Base-by-base conservation (phyloP, 1,140 invertebrate genomes). In the Bombus vancouverensis region DNA sequence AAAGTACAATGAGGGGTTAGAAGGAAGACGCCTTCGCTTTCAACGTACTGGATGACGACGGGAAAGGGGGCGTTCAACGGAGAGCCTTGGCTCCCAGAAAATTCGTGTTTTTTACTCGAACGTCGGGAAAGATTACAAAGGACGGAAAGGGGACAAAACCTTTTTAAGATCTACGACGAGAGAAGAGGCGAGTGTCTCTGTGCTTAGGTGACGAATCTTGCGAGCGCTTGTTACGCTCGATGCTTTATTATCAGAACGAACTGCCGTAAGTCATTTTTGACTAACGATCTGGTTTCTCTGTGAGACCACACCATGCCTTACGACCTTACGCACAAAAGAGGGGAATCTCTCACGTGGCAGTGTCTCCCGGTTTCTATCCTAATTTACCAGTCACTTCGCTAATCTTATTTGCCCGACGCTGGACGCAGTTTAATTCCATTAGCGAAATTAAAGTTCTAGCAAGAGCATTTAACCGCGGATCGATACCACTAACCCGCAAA, bases 1-100 rank as follows among this genome's bases (percentile, higher is more conserved):
- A 91, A 91, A 89, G 80, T 85, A 91, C 89, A 91, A 91, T 91
- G 80, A 91, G 82, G 82, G 86, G 62, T 83, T 71, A 77, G 74
- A 71, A 80, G 82, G 81, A 73, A 72, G 81, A 47, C 81, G 83
- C 79, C 83, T 88, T 86, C 77, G 73, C 59, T 90, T 83, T 87
- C 83, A 87, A 74, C 39, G 77, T 44, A 68, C 47, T 77, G 44
- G 53, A 71, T 65, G 65, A 47, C 12, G 57, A 59, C 22, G 22
- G 70, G 25, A 44, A 71, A 22, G 59, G 34, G 18, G 76, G 37
- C 57, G 78, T 83, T 71, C 80, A 70, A 59, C 73, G 34, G 42
- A 44, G 72, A 42, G 47, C 32, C 68, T 37, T 71, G n/a, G 59
- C 77, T 81, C 32, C 74, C 59, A 79, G 89, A 87, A 88, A 89